Percentiles rank a stretch among this genome's conserved stretches.
phyloP scores from a whole-genome alignment of 2,888 invertebrate species.

The Scaptomyza tumidula region DNA sequence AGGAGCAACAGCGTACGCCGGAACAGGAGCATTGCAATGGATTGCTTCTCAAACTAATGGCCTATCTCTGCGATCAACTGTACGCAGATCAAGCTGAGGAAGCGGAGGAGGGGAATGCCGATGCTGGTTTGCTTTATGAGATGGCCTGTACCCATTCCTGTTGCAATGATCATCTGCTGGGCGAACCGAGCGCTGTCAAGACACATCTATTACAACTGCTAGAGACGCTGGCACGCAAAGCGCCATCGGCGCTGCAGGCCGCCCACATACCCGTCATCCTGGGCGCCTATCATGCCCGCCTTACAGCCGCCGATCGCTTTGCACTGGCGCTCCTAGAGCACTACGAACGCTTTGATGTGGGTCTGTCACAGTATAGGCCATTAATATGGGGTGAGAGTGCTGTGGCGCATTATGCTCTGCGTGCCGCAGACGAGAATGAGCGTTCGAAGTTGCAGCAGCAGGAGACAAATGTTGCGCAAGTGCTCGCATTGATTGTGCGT shows the following conservation, averaged over 20 bases:
- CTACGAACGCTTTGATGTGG: conserved; percentile 89
- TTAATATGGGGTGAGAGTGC: conserved; percentile 94
- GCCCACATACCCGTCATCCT: conserved; percentile 91
- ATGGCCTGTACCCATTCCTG: conserved; percentile 92
- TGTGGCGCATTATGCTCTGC: conserved; percentile 90
- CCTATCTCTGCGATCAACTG: conserved; percentile 86
- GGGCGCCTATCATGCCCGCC: conserved; percentile 91
- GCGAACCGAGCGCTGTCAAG: conserved; percentile 85
- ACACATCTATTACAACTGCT: conserved; percentile 88
- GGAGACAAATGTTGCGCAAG: conserved; percentile 90
- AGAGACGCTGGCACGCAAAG: conserved; percentile 87
- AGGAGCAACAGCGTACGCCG: conserved; percentile 52
- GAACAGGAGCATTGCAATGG: conserved; percentile 82
- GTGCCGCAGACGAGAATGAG: conserved; percentile 84
- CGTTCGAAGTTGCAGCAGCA: conserved; percentile 87
- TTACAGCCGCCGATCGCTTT: conserved; percentile 89
- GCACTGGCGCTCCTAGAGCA: conserved; percentile 88
- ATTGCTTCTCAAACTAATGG: conserved; percentile 86
- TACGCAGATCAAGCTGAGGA: conserved; percentile 84
- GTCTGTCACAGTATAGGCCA: conserved; percentile 89
- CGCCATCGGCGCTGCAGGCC: conserved; percentile 87
- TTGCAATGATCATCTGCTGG: conserved; percentile 89
- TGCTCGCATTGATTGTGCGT: conserved; percentile 89
- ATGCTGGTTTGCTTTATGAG: conserved; percentile 87
- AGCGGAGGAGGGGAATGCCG: neutral